These are phyloP conservation scores for Daubentonia madagascariensis DNA, from an alignment of 2,113 vertebrate genomes.

Conservation along the genomic window DNA sequence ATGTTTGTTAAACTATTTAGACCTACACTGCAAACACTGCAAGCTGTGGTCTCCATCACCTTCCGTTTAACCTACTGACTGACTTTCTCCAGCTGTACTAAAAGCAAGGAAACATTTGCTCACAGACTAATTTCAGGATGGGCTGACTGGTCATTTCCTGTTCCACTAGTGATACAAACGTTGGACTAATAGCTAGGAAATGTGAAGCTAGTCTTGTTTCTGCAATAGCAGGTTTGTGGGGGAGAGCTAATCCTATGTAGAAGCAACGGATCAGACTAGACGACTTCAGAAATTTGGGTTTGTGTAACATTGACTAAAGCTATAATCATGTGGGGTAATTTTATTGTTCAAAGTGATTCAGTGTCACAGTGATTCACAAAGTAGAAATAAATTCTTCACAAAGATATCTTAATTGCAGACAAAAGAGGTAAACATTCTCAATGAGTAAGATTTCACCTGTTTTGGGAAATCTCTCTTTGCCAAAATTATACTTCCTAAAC, in stretches of 20 bases:
- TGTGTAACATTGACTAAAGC: accelerated
- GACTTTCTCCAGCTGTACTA: neutral
- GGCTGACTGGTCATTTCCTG: neutral
- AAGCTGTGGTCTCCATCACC: too few relatives aligned
- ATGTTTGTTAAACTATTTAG: neutral
- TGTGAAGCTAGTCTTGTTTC: neutral
- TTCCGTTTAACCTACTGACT: accelerated
- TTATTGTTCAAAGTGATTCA: neutral
- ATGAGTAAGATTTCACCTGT: neutral
- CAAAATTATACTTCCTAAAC: neutral
- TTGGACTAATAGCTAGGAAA: neutral
- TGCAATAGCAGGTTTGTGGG: too few relatives aligned
- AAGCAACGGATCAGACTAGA: neutral
- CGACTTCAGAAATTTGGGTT: neutral
- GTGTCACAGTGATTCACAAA: neutral
- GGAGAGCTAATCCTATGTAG: accelerated
- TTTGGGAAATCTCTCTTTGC: neutral
- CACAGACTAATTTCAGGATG: neutral
- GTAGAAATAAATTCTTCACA: neutral
- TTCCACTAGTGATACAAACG: neutral
- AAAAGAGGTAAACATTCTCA: neutral
- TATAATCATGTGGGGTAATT: accelerated
- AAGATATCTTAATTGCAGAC: neutral
- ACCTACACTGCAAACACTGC: accelerated
- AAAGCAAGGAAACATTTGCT: neutral